Evolutionary conservation across 2,797 vertebrate species (phyloP), one percentile per base, ranked within the genome.

Genomic region (Dermochelys coriacea): DNA sequence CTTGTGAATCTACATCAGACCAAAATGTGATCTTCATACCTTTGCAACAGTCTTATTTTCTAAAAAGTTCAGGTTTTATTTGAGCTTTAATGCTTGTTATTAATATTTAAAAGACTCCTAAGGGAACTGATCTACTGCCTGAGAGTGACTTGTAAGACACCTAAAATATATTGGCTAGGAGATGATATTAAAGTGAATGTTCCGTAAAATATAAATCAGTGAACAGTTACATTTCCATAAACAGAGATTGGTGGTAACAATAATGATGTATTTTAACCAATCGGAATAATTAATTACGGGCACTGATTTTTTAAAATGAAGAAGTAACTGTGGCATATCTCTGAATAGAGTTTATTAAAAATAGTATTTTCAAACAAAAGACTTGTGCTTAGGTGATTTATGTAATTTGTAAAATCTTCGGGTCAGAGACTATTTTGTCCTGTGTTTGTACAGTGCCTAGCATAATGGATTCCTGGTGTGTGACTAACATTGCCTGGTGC

Each of bases 41-140:
- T 12, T 83, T 83, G 3, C 10, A 80, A 37, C 19, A 52, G 14
- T 64, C 3, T 88, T 93, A 68, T 6, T n/a, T 80, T 74, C 31
- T 47, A 55, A 74, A 95, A 89, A 64, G 14, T 18, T 77, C 71
- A 89, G 21, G 19, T 88, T 96, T 95, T 94, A 89, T 79, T 93
- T 89, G 54, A 64, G 3, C 2, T 93, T 90, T 89, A 89, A 86
- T 80, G n/a, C 16, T 51, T 85, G 21, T 49, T 93, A 21, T 5
- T 19, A 93, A 86, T 68, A 41, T 2, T 3, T 71, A 86, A 92
- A 87, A 92, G 91, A n/a, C 25, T 77, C 90, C 59, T 87, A 49
- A 57, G 91, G 49, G 37, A 89, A 85, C 34, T 86, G 54, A 85
- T 74, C 64, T 21, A 37, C 19, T 71, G n/a, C n/a, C 64, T 23